phyloP scores from a whole-genome alignment of 2,888 invertebrate genomes.

The Pyrocoelia pectoralis region DNA sequence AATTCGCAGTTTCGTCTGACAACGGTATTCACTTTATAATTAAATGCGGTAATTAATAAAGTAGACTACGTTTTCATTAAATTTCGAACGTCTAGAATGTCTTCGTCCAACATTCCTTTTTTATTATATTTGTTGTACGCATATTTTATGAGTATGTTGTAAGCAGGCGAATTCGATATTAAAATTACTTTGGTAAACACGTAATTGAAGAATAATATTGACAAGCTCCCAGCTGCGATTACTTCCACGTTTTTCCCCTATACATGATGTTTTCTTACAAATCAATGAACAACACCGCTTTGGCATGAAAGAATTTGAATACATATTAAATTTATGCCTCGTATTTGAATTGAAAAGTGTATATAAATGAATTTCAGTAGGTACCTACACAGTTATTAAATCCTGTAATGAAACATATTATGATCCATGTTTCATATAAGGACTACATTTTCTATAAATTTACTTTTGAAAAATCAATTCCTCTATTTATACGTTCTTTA shows the following conservation, averaged over 20 bases:
- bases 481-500: not conserved
- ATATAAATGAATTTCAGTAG: not conserved
- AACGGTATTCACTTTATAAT: too few species aligned
- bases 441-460: too few species aligned
- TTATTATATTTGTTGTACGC: not conserved
- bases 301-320: slow-evolving; percentile 8
- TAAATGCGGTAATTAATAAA: too few species aligned
- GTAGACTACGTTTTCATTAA: too few species aligned
- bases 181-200: not conserved
- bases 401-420: too few species aligned
- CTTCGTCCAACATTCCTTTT: too few species aligned
- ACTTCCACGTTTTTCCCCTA: not conserved
- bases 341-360: not conserved
- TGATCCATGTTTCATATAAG: too few species aligned
- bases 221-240: not conserved
- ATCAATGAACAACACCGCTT: slow-evolving; percentile 9
- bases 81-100: too few species aligned
- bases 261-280: not conserved
- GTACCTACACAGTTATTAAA: not conserved
- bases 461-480: not conserved
- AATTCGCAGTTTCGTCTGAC: too few species aligned
- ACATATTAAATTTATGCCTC: slow-evolving; percentile 7
- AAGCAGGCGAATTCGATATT: not conserved
- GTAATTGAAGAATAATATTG: not conserved
- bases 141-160: not conserved